phyloP scores from a whole-genome alignment of 2,797 vertebrate genomes.

The Bradypodion pumilum region DNA sequence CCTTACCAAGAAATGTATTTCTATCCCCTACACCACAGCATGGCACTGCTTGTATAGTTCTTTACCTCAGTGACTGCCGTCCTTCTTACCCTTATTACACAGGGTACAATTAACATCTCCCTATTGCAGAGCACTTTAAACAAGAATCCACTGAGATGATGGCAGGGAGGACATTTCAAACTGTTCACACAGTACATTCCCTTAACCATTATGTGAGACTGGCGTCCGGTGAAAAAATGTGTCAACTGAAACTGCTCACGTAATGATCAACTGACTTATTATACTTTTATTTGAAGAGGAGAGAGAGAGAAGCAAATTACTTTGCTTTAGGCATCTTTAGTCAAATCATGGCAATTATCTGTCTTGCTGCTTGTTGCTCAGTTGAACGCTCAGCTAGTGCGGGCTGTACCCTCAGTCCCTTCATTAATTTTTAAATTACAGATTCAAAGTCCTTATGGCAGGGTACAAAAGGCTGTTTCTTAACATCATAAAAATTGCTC shows the following conservation, averaged over 20 bases:
- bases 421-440: constrained; percentile 62
- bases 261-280: neutral
- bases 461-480: constrained; percentile 24
- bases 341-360: constrained; percentile 25
- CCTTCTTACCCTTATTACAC: neutral
- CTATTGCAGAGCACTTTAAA: neutral
- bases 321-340: constrained; percentile 1
- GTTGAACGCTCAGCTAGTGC: constrained; percentile 26
- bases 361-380: constrained; percentile 26
- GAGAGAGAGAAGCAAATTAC: neutral
- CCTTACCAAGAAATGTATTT: neutral
- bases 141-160: neutral
- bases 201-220: neutral
- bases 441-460: constrained; percentile 51
- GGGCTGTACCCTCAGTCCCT: constrained; percentile 20
- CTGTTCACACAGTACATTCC: neutral
- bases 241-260: neutral
- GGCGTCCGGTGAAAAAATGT: neutral
- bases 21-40: too few species aligned
- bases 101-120: neutral
- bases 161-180: neutral
- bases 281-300: neutral
- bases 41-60: neutral
- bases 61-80: neutral
- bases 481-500: constrained; percentile 23